Evolutionary conservation across 2,797 vertebrate genomes (phyloP), one percentile per base, ranked within the genome.

Genomic region (Morus bassanus): DNA sequence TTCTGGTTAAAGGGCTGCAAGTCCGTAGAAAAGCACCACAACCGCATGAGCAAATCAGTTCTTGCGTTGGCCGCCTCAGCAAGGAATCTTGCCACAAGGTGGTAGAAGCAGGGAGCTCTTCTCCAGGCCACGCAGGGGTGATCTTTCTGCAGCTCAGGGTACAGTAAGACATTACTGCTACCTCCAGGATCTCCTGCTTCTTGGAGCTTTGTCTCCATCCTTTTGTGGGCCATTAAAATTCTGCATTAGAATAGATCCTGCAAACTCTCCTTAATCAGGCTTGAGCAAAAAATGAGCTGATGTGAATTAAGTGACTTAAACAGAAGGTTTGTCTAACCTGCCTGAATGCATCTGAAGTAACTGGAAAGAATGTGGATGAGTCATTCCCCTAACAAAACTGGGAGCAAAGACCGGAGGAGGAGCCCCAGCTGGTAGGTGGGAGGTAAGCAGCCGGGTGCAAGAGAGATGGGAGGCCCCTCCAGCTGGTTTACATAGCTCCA

Each of bases 351-450:
- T 46, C 76, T 59, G 13, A 68, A 83, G 18, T 10, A 27, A 81
- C 39, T 2, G 25, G 64, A 69, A 65, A 81, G 35, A 72, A n/a
- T 0, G 41, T 27, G 50, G 13, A 4, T 88, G 88, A 92, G 54
- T 95, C 94, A 94, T 24, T 89, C 27, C 56, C 18, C 24, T 30
- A 37, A 41, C 41, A 54, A 41, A 68, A 91, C 45, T 6, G 82
- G 85, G 87, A 92, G 82, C 79, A 35, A 43, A 80, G 73, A 30
- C 48, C 16, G 82, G 19, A 92, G 85, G 61, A 95, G 87, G 61
- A 94, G 82, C 46, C 89, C 94, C 94, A 92, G 96, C 69, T 93
- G 95, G 89, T 5, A 6, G 79, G 89, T 93, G 76, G 95, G 89
- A 94, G 85, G 85, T 13, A 41, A 48, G 82, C 77, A 82, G 63